Evolutionary conservation across 2,797 vertebrate genomes (phyloP).

Genomic region (Coreius guichenoti): DNA sequence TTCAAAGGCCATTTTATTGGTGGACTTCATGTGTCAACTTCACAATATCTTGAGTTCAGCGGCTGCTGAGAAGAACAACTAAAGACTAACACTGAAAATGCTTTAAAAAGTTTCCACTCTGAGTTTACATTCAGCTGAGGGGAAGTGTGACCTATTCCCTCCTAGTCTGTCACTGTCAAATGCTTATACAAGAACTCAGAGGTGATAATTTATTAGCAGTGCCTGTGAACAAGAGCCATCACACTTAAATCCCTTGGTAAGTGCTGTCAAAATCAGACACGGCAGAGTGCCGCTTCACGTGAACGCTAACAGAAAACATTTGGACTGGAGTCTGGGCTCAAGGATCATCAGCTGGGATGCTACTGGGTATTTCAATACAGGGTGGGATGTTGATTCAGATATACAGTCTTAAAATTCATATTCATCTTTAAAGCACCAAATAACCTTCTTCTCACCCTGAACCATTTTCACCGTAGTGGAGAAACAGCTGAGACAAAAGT

Average conservation of each 20-base stretch:
- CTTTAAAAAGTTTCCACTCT: not conserved
- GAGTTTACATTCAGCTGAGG: not conserved
- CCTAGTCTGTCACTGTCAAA: conserved; percentile 69
- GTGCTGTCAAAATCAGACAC: conserved; percentile 81
- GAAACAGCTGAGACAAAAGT: too few relatives aligned
- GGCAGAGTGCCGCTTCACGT: conserved; percentile 78
- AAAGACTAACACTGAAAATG: not conserved
- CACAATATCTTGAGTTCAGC: not conserved
- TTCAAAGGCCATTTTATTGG: not conserved
- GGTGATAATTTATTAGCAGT: conserved; percentile 82
- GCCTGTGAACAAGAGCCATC: conserved; percentile 83
- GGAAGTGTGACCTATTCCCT: conserved; percentile 44
- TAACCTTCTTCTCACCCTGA: not conserved
- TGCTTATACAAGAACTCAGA: conserved; percentile 66
- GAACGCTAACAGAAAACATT: conserved; percentile 11
- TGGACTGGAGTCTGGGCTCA: not conserved
- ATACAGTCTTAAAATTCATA: too few relatives aligned
- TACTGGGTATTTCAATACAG: not conserved
- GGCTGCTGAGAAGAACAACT: not conserved
- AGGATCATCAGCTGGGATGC: not conserved
- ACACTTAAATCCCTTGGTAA: conserved; percentile 80
- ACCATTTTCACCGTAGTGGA: not conserved
- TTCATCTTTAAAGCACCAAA: not conserved
- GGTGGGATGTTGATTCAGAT: not conserved
- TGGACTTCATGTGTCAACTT: not conserved